Percentiles rank a stretch among this genome's conserved stretches.
Evolutionary conservation across 64 coral and sea anemone genomes (phyloP).

Genomic region (Stichodactyla helianthus): DNA sequence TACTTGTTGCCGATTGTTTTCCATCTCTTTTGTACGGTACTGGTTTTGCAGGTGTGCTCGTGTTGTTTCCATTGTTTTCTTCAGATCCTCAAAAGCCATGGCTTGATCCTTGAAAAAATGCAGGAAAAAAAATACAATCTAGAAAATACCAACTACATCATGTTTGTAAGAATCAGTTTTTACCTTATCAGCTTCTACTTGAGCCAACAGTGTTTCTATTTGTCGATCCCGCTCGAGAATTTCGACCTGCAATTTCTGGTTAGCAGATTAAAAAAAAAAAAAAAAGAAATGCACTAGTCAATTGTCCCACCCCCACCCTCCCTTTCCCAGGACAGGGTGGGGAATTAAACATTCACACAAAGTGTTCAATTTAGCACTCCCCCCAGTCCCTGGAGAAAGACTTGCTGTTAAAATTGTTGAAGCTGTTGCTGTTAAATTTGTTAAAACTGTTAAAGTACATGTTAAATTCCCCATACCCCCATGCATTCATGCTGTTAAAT

Average conservation of each 20-base stretch:
- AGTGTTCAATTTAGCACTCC: no score
- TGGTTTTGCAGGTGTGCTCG: constrained; percentile 92
- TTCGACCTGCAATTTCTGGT: constrained; percentile 67
- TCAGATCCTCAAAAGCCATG: constrained; percentile 89
- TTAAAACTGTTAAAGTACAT: no score
- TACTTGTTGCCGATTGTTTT: constrained; percentile 57
- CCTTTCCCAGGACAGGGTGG: no score
- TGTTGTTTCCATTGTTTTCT: constrained; percentile 99
- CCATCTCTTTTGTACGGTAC: constrained; percentile 88
- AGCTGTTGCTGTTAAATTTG: no score
- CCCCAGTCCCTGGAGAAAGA: no score
- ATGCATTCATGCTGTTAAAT: no score
- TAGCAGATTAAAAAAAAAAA: background rate
- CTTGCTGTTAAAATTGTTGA: no score
- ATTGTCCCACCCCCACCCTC: no score
- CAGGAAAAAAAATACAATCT: background rate
- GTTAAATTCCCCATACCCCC: no score
- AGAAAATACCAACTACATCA: background rate
- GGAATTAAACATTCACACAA: no score
- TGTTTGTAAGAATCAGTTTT: background rate
- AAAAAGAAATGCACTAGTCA: no score
- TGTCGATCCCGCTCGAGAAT: constrained; percentile 82
- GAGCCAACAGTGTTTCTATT: constrained; percentile 77
- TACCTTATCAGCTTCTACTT: constrained; percentile 99
- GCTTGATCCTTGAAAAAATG: constrained; percentile 76